Conservation (phyloP, 2,113 vertebrate species). For the Thalassoma bifasciatum region DNA sequence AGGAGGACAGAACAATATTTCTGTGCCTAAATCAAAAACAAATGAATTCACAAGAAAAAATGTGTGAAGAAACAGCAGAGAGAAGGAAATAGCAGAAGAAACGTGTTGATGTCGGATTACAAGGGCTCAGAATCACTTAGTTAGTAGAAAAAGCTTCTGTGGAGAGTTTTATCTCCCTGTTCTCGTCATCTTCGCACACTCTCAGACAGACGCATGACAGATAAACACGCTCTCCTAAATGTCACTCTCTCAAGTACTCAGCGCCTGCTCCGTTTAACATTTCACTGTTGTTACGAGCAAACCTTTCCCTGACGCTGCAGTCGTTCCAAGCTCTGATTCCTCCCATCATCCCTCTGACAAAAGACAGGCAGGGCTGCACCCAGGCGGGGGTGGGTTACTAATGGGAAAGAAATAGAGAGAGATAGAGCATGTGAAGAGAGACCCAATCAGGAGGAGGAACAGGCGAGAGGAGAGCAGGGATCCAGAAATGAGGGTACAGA, state of each 20-base stretch:
- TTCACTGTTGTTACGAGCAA: constrained; percentile 23
- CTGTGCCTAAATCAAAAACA: too few relatives aligned
- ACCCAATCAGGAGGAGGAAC: background rate
- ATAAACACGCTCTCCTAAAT: constrained; percentile 33
- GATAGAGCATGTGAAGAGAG: constrained; percentile 18
- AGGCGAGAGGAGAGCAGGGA: constrained; percentile 13
- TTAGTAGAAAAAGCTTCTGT: background rate
- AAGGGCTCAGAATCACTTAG: background rate
- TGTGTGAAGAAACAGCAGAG: too few relatives aligned
- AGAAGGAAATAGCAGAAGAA: too few relatives aligned
- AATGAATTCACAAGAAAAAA: too few relatives aligned
- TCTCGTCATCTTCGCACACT: constrained; percentile 3
- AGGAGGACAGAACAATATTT: too few relatives aligned
- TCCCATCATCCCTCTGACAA: constrained; percentile 33
- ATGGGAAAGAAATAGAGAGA: constrained; percentile 38
- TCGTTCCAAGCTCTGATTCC: background rate
- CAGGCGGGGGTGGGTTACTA: background rate
- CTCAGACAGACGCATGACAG: background rate
- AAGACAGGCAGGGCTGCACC: constrained; percentile 12
- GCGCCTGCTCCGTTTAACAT: constrained; percentile 39
- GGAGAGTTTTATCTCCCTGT: background rate
- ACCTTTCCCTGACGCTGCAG: constrained; percentile 11
- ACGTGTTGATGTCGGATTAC: too few relatives aligned
- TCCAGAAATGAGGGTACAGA: too few relatives aligned
- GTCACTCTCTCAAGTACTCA: constrained; percentile 37